These are phyloP conservation scores for Astyanax mexicanus DNA, from an alignment of 2,797 vertebrate species.

Conservation along the genomic window DNA sequence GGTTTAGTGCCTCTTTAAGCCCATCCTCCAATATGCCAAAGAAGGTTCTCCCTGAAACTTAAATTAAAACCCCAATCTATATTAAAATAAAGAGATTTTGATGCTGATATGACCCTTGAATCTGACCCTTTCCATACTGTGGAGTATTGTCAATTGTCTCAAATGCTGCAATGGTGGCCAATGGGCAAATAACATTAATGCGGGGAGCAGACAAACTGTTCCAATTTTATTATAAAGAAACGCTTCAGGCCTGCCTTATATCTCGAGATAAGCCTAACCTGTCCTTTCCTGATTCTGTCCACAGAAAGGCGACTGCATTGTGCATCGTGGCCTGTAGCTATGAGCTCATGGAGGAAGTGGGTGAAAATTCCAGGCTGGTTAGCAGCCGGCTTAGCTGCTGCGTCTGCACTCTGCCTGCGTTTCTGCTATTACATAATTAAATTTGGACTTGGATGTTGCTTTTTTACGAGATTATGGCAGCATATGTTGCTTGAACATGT, in stretches of 20 bases:
- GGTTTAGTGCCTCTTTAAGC: no score
- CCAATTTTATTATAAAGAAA: not conserved
- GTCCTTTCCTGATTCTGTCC: constrained; percentile 1
- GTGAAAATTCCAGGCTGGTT: constrained; percentile 43
- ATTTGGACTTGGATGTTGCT: constrained; percentile 89
- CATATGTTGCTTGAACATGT: constrained; percentile 93
- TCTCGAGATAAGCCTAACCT: constrained; percentile 10
- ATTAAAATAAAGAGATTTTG: not conserved
- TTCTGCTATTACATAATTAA: constrained; percentile 98
- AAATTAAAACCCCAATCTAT: not conserved
- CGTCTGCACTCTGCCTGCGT: constrained; percentile 92
- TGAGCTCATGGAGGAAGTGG: constrained; percentile 42
- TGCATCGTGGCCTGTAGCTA: constrained; percentile 19
- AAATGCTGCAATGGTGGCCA: constrained; percentile 9
- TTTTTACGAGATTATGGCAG: constrained; percentile 98
- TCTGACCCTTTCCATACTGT: not conserved
- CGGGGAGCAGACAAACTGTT: constrained; percentile 23
- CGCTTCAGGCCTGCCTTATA: constrained; percentile 48
- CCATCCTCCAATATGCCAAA: no score
- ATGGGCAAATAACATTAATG: not conserved
- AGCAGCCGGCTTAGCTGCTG: constrained; percentile 81
- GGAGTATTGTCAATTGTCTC: not conserved
- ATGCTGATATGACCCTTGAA: not conserved
- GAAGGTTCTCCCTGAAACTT: no score
- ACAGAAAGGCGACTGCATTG: not conserved